Base-by-base conservation (phyloP, 2,888 invertebrate species). In the Pseudanteris insignis region DNA sequence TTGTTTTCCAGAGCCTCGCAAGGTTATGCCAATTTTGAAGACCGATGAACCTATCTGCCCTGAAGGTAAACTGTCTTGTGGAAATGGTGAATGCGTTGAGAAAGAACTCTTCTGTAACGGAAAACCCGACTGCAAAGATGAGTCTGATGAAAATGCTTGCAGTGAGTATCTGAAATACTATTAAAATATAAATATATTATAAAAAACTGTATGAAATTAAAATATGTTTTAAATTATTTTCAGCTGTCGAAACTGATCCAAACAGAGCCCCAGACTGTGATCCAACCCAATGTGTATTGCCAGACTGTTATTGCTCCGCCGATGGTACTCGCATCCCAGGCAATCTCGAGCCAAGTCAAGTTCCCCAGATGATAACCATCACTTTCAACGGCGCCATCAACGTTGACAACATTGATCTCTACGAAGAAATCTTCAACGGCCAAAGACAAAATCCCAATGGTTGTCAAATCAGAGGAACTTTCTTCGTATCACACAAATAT, bases 71-170 rank as follows among this genome's bases (percentile, higher is more conserved):
- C 82, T 95, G 58, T 90, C 93, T 55, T 95, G 95, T 80, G 95
- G 95, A 63, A 91, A 90, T 81, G 92, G 93, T 64, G 94, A 95
- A 78, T 95, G 95, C 81, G 86, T 95, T 57, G 93, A 94, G 70
- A 93, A 90, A 81, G 91, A 91, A 75, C 84, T 95, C 48, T 95
- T 95, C 86, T 95, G 95, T 82, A 94, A 95, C 76, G 94, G 92
- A 74, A 92, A 92, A 81, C 86, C 90, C 41, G 94, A 95, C 78
- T 95, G 95, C 83, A 90, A 92, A 76, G 95, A 95, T 77, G 94
- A 94, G 78, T 95, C 94, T 43, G 95, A 95, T 77, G 95, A 95
- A 83, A 95, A 95, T 74, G 92, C 94, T 67, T 95, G 95, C 86
- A 89, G 94, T 94, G 85, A 90, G 94, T 91, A 51, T 34, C 18